Conservation (phyloP, 2,113 vertebrate species). For the Myanophis thanlyinensis region DNA sequence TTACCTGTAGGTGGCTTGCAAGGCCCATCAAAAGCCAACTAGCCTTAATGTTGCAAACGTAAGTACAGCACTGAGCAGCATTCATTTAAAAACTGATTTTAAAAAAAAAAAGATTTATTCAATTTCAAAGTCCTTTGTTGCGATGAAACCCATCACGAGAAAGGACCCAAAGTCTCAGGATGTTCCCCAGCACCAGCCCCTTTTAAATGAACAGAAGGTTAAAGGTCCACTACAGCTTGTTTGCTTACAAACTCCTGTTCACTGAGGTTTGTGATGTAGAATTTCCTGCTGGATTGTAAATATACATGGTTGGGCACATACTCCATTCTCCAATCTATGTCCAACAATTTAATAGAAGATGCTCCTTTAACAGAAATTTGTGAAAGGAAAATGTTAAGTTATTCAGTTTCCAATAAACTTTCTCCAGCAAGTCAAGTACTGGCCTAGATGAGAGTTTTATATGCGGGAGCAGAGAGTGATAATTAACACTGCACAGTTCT, state of each 20-base stretch:
- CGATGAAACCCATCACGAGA: background rate
- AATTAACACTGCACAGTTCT: slow-evolving; percentile 25
- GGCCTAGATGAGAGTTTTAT: background rate
- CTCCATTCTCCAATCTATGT: background rate
- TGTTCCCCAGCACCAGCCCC: background rate
- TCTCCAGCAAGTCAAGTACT: background rate
- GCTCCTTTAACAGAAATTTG: background rate
- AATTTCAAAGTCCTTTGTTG: background rate
- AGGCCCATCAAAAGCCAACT: background rate
- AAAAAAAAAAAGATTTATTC: background rate
- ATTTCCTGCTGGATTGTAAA: background rate
- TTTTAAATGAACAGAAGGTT: background rate
- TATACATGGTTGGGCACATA: background rate
- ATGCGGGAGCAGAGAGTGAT: background rate
- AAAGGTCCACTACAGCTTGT: background rate
- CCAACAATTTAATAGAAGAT: background rate
- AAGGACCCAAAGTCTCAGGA: background rate
- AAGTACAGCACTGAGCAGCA: background rate
- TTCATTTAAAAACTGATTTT: background rate
- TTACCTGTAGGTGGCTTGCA: background rate
- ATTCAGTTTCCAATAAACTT: background rate
- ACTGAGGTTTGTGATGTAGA: background rate
- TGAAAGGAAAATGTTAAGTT: background rate
- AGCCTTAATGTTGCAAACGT: background rate
- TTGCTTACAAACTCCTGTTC: background rate